Evolutionary conservation across 2,797 vertebrate genomes (phyloP).

Genomic region (Hoplostethus mediterraneus): DNA sequence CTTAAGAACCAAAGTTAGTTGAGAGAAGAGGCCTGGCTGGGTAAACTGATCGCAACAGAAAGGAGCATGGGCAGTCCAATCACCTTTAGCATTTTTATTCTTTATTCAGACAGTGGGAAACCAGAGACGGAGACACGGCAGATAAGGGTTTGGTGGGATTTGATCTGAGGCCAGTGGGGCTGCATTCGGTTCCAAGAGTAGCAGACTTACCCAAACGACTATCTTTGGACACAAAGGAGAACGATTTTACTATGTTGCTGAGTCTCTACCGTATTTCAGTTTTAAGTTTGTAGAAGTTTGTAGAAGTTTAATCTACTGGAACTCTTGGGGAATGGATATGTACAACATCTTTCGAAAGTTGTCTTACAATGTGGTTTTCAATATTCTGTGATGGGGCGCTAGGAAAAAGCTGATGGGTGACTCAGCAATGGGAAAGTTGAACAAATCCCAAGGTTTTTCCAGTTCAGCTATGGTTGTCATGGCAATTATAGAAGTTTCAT

Average conservation of each 20-base stretch:
- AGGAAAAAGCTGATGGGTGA: slow-evolving; percentile 17
- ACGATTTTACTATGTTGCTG: background rate
- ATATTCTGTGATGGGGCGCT: slow-evolving; percentile 17
- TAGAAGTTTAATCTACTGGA: background rate
- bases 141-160: slow-evolving; percentile 29
- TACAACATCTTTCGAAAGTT: slow-evolving; percentile 14
- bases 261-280: slow-evolving; percentile 1
- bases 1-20: slow-evolving; percentile 76
- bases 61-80: slow-evolving; percentile 12
- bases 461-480: slow-evolving; percentile 21
- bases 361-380: slow-evolving; percentile 27
- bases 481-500: slow-evolving; percentile 25
- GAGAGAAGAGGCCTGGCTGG: slow-evolving; percentile 56
- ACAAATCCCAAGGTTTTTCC: slow-evolving; percentile 6
- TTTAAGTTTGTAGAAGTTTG: background rate
- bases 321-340: slow-evolving; percentile 9
- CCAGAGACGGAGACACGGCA: background rate
- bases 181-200: slow-evolving; percentile 14
- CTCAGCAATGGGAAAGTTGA: slow-evolving; percentile 36
- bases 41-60: slow-evolving; percentile 46
- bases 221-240: slow-evolving; percentile 22
- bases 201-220: slow-evolving; percentile 1
- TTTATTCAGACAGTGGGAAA: background rate
- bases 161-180: slow-evolving; percentile 21
- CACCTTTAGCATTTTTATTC: slow-evolving; percentile 6